These are phyloP conservation scores for Tipula vernalis DNA, from an alignment of 2,888 invertebrate species.

Conservation along the genomic window DNA sequence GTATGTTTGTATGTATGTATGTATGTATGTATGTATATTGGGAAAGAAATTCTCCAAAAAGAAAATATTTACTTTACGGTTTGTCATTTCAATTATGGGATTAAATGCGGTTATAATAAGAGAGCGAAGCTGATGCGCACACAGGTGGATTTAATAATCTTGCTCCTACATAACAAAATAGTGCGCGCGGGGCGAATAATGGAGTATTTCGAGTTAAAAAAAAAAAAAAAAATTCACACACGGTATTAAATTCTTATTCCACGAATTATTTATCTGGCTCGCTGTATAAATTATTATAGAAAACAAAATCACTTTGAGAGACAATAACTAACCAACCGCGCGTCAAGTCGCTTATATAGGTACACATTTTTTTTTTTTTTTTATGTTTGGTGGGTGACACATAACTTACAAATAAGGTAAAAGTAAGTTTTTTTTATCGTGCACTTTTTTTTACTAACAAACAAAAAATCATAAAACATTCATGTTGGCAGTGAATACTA, in stretches of 20 bases:
- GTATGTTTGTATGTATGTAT: too few relatives aligned
- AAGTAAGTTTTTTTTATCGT: neutral
- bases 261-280: neutral
- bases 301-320: neutral
- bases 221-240: neutral
- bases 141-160: neutral
- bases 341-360: neutral
- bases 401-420: conserved; percentile 7
- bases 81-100: conserved; percentile 4
- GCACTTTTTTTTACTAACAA: neutral
- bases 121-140: neutral
- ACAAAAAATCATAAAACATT: neutral
- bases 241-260: neutral
- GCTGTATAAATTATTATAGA: neutral
- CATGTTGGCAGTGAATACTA: neutral
- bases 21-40: neutral
- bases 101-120: neutral
- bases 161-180: neutral
- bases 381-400: conserved; percentile 6
- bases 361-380: neutral
- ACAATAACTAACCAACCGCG: neutral
- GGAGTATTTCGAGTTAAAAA: neutral
- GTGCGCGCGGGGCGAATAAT: neutral
- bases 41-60: neutral
- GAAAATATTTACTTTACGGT: conserved; percentile 4